Evolutionary conservation across 2,113 vertebrate genomes (phyloP).

Genomic region (Melanerpes aurifrons): DNA sequence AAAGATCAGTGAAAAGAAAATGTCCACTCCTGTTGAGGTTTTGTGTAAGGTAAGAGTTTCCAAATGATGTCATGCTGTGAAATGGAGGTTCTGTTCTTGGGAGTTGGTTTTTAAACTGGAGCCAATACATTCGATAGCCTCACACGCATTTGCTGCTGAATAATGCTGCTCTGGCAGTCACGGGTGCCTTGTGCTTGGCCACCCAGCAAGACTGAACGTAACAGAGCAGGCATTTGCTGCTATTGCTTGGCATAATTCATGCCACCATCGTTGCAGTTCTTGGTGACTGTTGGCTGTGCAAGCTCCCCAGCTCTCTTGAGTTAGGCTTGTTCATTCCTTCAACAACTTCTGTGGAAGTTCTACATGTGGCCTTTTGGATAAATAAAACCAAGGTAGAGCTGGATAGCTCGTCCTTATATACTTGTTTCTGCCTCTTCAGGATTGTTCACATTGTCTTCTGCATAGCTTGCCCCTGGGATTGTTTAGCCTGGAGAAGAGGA

Average conservation of each 20-base stretch:
- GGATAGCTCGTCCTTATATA: neutral
- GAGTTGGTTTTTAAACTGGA: neutral
- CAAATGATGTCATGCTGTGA: constrained; percentile 9
- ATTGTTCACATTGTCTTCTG: neutral
- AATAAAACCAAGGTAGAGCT: neutral
- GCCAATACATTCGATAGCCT: neutral
- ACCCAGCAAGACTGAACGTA: neutral
- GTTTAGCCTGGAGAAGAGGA: too few species aligned
- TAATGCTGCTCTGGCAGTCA: constrained; percentile 5
- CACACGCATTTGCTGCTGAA: constrained; percentile 1
- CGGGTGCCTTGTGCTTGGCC: neutral
- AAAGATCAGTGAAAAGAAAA: constrained; percentile 99
- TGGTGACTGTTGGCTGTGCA: neutral
- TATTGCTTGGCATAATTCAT: neutral
- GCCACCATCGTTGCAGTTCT: neutral
- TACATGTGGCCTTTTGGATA: neutral
- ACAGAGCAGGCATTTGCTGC: neutral
- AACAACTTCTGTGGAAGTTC: neutral
- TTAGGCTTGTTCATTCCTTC: neutral
- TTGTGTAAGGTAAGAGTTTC: constrained; percentile 93
- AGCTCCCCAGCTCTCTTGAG: neutral
- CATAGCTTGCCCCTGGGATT: neutral
- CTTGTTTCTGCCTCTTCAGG: neutral
- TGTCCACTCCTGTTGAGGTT: constrained; percentile 99
- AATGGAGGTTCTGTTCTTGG: neutral